Base-by-base conservation (phyloP, 2,113 vertebrate species). In the pig (Sus scrofa) region DNA sequence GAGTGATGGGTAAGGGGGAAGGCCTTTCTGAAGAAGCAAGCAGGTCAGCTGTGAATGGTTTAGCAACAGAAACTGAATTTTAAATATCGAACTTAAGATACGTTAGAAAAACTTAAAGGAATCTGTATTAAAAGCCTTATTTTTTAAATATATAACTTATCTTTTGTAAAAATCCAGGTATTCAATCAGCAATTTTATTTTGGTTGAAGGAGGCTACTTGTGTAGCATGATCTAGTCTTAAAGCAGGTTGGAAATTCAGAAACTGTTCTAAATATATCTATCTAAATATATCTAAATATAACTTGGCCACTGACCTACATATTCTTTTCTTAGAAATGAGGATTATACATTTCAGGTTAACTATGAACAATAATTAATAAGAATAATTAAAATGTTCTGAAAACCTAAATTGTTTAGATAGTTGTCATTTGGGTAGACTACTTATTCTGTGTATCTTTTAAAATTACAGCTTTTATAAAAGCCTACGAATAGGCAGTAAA, bases 291-390 rank as follows among this genome's bases (percentile, higher is more conserved):
- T 94, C 96, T 95, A 91, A 95, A 83, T 93, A 92, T 96, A 92
- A 83, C 84, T 96, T 97, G 89, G 86, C 70, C 89, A 92, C 95
- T 97, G 93, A 93, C 96, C 97, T 98, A 95, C 78, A 97, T 96
- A 92, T 93, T 97, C 95, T 97, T 89, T 95, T 96, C 94, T 97
- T 97, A 96, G 95, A 95, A 96, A 95, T 94, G 94, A 97, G 78
- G 67, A 91, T 95, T 96, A 94, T 96, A 89, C 88, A 93, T 97
- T 97, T 92, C 62, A 97, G 96, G 95, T 95, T 97, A 96, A 83
- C 65, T 94, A 62, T 91, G 89, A 97, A 16, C 83, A 97, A 30
- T 96, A 94, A 96, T 96, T 97, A 95, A 97, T 97, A 95, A 95
- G 95, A 96, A 96, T 94, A 96, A 96, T 96, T 96, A 96, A 92